A percentile compares a stretch with the other conserved stretches of the same genome.
Evolutionary conservation across 2,888 invertebrate species (phyloP).

Genomic region (Leptodirus hochenwartii): DNA sequence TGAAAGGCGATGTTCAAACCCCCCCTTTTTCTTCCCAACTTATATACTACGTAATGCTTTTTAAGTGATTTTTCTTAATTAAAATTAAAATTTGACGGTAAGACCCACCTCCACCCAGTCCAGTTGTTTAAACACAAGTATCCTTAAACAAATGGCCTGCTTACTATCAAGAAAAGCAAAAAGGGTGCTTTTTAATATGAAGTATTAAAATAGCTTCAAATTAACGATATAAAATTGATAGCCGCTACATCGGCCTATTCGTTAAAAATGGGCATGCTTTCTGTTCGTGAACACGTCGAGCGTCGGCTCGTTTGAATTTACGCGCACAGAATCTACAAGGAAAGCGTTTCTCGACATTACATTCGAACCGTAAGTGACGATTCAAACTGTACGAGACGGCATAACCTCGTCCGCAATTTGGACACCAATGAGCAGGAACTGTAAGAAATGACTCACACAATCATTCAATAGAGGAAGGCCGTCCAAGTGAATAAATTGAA

Average conservation of each 20-base stretch:
- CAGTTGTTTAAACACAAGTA: constrained; percentile 14
- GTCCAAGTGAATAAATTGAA: no score
- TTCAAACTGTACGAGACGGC: constrained; percentile 37
- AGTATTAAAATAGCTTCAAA: constrained; percentile 9
- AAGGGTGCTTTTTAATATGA: constrained; percentile 1
- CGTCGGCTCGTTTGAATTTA: constrained; percentile 25
- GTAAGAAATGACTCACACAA: constrained; percentile 21
- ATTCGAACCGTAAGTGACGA: constrained; percentile 37
- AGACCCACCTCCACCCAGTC: constrained; percentile 24
- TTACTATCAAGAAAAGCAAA: constrained; percentile 14
- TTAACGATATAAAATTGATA: constrained; percentile 14
- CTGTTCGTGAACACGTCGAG: constrained; percentile 21
- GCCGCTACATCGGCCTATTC: constrained; percentile 2
- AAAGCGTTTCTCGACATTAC: constrained; percentile 33
- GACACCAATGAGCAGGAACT: constrained; percentile 28
- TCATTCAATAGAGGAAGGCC: no score
- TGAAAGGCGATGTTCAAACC: no score
- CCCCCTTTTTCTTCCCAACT: no score
- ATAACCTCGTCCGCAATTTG: constrained; percentile 37
- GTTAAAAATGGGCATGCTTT: constrained; percentile 10
- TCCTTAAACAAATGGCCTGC: constrained; percentile 19
- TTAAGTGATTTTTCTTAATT: no score
- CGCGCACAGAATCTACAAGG: constrained; percentile 24
- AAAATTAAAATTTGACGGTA: no score
- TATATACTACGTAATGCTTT: no score